Base-by-base conservation (phyloP, 2,113 vertebrate genomes). In the Malurus alboscapulatus region DNA sequence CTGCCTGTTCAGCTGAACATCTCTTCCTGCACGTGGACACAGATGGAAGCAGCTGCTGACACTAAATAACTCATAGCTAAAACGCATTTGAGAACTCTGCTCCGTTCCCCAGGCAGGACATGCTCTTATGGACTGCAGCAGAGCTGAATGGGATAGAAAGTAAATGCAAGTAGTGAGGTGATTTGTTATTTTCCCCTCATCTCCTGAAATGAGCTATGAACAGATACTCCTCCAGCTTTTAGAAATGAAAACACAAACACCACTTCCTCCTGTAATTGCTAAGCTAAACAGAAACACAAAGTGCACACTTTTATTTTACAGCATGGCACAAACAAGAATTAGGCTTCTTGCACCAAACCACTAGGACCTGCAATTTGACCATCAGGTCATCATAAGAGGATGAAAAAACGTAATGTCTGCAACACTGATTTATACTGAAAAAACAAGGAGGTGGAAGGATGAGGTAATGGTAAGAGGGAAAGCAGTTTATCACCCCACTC, bases 391-490 rank as follows among this genome's bases (percentile, higher is more conserved):
- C 47, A 1, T 6, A 82, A 77, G 30, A 84, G 19, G 30, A 44
- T 22, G n/a, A 22, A 76, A 87, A 78, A 54, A 66, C 47, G 20
- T 11, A 54, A 36, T 7, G 13, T 19, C 84, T 78, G 66, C 74
- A 94, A 63, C 47, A 57, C 10, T 36, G 30, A 22, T 62, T 85
- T 79, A 45, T 17, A 42, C 30, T 66, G 62, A 58, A 72, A 79
- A 91, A 89, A 72, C 32, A 75, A 75, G 74, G 62, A 72, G 74
- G 84, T 80, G 22, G 53, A 82, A 87, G 62, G 81, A 91, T 95
- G 90, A 96, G 87, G 92, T 92, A 92, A 94, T 87, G 90, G 93
- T 92, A 94, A 89, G 26, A 77, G 26, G 15, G 66, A 91, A 94
- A 89, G 73, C 81, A 89, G 74, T 95, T 92, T 84, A 87, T 95